Base-by-base conservation (phyloP, 2,797 vertebrate species). In the Neosilurus hyrtlii region DNA sequence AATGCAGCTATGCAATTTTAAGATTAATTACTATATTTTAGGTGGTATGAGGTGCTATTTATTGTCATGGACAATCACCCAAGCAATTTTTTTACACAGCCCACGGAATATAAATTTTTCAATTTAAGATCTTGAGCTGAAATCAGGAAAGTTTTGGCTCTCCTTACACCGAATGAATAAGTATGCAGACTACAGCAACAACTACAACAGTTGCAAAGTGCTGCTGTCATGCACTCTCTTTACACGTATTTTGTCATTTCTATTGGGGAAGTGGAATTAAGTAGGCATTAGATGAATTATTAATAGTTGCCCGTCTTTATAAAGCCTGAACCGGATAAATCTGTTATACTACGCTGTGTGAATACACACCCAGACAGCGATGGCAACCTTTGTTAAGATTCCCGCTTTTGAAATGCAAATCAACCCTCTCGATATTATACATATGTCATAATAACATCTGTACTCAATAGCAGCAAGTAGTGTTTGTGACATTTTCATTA, bases 261-360 rank as follows among this genome's bases (percentile, higher is more conserved):
- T 59, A 15, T 59, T 76, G 67, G 87, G 88, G 88, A 88, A 88
- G 86, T 70, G 77, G 76, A 89, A 90, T 92, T 90, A 90, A 86
- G 82, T 79, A 89, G 89, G 88, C 85, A 86, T 88, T 88, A 86
- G 85, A 91, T 93, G 86, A 90, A 92, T 92, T 86, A 91, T 92
- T 92, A 90, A 92, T 89, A 65, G 86, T 73, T 68, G 80, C 86
- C 84, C 88, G 83, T 91, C 85, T 87, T 82, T 22, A 84, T 82
- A 89, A 79, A 90, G 89, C 86, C 78, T 88, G 84, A 89, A 88
- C 83, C 86, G 89, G 86, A 88, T 89, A 85, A 91, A 90, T 85
- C 84, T 78, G 82, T 54, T 82, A 26, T 88, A 86, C 86, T 68
- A 83, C 77, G 43, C 86, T 83, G 85, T 77, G 49, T 71, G 43